Base-by-base conservation (phyloP, 1,140 invertebrate species). In the Zaprionus gabonicus region DNA sequence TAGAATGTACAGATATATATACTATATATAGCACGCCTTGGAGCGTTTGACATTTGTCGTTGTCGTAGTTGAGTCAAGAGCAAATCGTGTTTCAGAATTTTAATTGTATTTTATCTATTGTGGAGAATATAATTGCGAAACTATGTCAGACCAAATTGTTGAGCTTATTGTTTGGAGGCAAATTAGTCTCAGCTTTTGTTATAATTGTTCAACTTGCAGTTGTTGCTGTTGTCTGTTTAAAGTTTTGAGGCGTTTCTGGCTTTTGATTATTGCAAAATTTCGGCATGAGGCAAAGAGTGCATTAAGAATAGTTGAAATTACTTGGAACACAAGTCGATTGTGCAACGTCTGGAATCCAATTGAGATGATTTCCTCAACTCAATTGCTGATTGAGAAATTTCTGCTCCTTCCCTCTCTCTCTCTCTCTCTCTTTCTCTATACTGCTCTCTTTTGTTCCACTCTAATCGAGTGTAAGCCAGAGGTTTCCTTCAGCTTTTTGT, bases 61-160 rank as follows among this genome's bases (percentile, higher is more conserved):
- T 38, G 20, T 44, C 59, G n/a, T 36, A 20, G 27, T 46, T 56
- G 28, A 73, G 67, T 86, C 80, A 82, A 82, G 82, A 80, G 68
- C 82, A 79, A 86, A 71, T 86, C 80, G 80, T 86, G 83, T 82
- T 69, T 73, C 55, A 71, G 69, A 74, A 82, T 87, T 86, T 79
- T 71, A 86, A 82, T 79, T 86, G 68, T 73, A 64, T 62, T 84
- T 86, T 85, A 78, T 74, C 76, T 78, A 76, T 86, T 86, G 72
- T 46, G 41, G n/a, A 46, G 41, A 46, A 17, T 72, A 65, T 78
- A 87, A 86, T 77, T 87, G 69, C 80, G 74, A 87, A 82, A 87
- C 82, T 82, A 58, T 86, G 82, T 77, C 83, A 60, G 46, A 38
- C 51, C 34, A 59, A 66, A 66, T 34, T 44, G 60, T 60, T 44